Conservation (phyloP, 2,888 invertebrate species). For the Scrobipalpa atriplicella region DNA sequence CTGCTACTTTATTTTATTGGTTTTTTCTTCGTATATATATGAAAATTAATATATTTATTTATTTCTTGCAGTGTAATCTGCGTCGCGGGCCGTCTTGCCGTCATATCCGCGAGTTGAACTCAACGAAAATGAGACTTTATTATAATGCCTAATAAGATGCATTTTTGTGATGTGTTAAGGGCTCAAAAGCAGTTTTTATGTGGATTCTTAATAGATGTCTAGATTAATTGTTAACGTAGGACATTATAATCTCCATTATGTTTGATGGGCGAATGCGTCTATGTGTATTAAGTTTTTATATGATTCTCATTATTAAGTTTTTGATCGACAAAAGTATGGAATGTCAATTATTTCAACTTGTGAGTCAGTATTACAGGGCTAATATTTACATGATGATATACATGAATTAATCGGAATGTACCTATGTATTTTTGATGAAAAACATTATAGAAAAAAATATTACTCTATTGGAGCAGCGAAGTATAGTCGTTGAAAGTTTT, state of each 20-base stretch:
- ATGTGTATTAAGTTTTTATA: conserved; percentile 42
- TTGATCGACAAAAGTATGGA: conserved; percentile 44
- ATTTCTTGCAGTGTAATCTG: conserved; percentile 66
- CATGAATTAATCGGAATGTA: conserved; percentile 34
- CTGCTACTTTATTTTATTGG: conserved; percentile 45
- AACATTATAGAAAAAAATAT: conserved; percentile 27
- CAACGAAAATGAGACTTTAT: conserved; percentile 40
- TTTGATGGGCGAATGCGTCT: conserved; percentile 40
- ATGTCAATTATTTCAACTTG: conserved; percentile 70
- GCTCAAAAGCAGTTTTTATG: conserved; percentile 79
- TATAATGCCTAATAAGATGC: conserved; percentile 54
- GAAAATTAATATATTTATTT: conserved; percentile 40
- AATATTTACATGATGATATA: conserved; percentile 39
- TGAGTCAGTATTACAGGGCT: conserved; percentile 80
- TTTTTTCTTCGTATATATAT: conserved; percentile 27
- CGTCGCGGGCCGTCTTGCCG: conserved; percentile 40
- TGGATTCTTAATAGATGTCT: conserved; percentile 73
- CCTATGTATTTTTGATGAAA: conserved; percentile 39
- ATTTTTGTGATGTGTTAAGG: conserved; percentile 67
- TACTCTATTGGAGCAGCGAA: conserved; percentile 29
- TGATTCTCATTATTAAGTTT: conserved; percentile 55
- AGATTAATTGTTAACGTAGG: conserved; percentile 49
- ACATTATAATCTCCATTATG: conserved; percentile 59
- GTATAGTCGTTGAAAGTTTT: conserved; percentile 37
- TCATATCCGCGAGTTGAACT: conserved; percentile 26